Evolutionary conservation across 2,888 invertebrate genomes (phyloP).

Genomic region (Calameuta filiformis): DNA sequence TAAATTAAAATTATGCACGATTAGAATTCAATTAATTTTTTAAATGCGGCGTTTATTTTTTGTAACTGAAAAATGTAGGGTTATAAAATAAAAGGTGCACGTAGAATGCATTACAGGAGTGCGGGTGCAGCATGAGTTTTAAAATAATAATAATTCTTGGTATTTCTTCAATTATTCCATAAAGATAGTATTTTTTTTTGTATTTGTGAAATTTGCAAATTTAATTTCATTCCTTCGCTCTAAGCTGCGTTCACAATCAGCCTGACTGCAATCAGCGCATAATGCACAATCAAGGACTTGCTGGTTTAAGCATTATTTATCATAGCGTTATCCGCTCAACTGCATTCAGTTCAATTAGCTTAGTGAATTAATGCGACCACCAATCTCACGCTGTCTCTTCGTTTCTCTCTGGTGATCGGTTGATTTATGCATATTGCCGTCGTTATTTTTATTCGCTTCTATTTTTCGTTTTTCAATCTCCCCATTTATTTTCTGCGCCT

Average conservation of each 20-base stretch:
- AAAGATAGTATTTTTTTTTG: not conserved
- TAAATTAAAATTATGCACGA: not conserved
- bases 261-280: not conserved
- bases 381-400: conserved; percentile 5
- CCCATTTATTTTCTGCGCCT: not conserved
- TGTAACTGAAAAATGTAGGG: not conserved
- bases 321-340: conserved; percentile 25
- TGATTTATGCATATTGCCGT: conserved; percentile 2
- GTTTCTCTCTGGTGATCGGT: conserved; percentile 2
- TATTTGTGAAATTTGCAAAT: not conserved
- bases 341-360: conserved; percentile 35
- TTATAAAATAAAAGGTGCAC: not conserved
- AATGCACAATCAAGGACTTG: not conserved
- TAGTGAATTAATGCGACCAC: conserved; percentile 26
- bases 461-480: not conserved
- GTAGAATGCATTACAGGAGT: not conserved
- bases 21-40: not conserved
- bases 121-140: not conserved
- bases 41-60: not conserved
- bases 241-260: not conserved
- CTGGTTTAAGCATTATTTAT: conserved; percentile 4
- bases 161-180: not conserved
- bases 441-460: not conserved
- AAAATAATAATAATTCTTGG: not conserved
- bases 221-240: not conserved